Conservation (phyloP, 1,140 invertebrate species). For the Penaeus indicus region DNA sequence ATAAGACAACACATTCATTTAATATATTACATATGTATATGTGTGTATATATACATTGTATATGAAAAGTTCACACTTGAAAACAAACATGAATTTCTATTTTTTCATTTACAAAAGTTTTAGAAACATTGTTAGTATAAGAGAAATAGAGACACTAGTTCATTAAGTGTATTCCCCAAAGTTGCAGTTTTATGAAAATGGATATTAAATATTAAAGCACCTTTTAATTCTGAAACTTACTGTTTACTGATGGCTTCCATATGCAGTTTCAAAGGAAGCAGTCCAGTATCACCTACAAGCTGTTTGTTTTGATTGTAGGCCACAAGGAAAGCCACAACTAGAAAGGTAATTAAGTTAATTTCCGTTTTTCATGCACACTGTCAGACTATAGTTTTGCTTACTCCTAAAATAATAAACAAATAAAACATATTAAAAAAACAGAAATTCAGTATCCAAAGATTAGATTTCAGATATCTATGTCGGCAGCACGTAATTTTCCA, state of each 20-base stretch:
- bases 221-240: neutral
- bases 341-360: constrained; percentile 37
- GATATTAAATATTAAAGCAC: neutral
- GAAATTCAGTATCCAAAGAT: too few relatives aligned
- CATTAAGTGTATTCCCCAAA: too few relatives aligned
- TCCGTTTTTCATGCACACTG: neutral
- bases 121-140: too few relatives aligned
- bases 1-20: neutral
- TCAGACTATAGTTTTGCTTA: neutral
- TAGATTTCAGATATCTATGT: too few relatives aligned
- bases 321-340: constrained; percentile 71
- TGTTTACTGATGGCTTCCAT: constrained; percentile 58
- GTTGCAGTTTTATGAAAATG: neutral
- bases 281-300: constrained; percentile 70
- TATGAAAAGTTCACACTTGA: neutral
- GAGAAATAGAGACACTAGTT: too few relatives aligned
- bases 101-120: too few relatives aligned
- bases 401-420: neutral
- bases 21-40: neutral
- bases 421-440: too few relatives aligned
- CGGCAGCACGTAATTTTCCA: too few relatives aligned
- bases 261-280: constrained; percentile 70
- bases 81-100: too few relatives aligned
- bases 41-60: constrained; percentile 2
- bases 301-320: constrained; percentile 71